Evolutionary conservation across 2,888 invertebrate genomes (phyloP).

Genomic region (Amphipoea lucens): DNA sequence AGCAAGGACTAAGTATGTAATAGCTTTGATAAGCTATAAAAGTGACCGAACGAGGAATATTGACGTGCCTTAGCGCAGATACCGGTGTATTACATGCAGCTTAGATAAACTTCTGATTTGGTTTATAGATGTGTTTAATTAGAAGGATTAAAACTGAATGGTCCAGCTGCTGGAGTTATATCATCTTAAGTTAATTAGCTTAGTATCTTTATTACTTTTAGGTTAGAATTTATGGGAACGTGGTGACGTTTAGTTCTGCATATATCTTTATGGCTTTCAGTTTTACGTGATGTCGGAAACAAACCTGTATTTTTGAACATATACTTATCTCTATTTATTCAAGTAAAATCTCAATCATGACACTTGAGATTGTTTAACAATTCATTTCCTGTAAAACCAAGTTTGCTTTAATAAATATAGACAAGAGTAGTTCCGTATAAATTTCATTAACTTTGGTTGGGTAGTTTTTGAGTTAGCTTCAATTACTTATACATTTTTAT

Average conservation of each 20-base stretch:
- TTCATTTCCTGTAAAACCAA: neutral
- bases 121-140: conserved; percentile 36
- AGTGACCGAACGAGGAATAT: conserved; percentile 20
- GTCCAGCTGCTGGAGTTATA: neutral
- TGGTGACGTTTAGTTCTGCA: neutral
- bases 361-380: neutral
- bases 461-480: neutral
- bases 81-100: conserved; percentile 12
- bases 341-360: neutral
- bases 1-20: conserved; percentile 22
- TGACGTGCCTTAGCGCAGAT: conserved; percentile 17
- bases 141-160: conserved; percentile 21
- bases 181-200: conserved; percentile 16
- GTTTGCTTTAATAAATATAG: neutral
- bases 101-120: conserved; percentile 40
- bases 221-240: neutral
- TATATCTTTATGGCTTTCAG: conserved; percentile 2
- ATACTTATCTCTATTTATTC: neutral
- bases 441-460: neutral
- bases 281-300: neutral
- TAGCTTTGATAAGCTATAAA: conserved; percentile 37
- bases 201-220: conserved; percentile 34
- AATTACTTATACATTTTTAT: too few relatives aligned
- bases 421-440: neutral
- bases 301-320: neutral